Conservation (phyloP, 2,888 invertebrate species). For the Arenicola marina region DNA sequence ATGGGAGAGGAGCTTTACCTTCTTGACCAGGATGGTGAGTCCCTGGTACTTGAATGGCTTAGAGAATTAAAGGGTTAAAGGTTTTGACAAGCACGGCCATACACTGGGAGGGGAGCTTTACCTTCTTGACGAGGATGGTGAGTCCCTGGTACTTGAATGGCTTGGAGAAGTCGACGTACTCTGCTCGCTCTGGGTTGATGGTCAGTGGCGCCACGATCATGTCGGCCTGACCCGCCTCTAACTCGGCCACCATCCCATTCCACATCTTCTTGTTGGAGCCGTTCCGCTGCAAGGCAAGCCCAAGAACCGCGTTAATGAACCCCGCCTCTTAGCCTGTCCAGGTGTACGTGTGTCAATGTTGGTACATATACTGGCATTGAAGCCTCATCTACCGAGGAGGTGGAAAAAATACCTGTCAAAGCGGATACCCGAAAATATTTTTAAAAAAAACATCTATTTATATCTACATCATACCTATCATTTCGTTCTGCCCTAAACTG, state of each 20-base stretch:
- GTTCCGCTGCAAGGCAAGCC: too few relatives aligned
- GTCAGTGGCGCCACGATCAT: conserved; percentile 97
- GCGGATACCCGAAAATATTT: too few relatives aligned
- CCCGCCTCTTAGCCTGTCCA: background rate
- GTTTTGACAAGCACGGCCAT: too few relatives aligned
- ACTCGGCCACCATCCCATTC: conserved; percentile 93
- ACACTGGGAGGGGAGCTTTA: too few relatives aligned
- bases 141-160: conserved; percentile 99
- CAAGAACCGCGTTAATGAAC: too few relatives aligned
- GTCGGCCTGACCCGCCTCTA: conserved; percentile 85
- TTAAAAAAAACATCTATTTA: too few relatives aligned
- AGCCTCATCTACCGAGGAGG: too few relatives aligned
- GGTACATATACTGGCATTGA: too few relatives aligned
- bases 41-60: conserved; percentile 99
- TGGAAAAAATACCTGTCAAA: too few relatives aligned
- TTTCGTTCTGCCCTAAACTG: too few relatives aligned
- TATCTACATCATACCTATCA: too few relatives aligned
- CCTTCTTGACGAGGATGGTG: conserved; percentile 95
- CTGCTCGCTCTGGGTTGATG: conserved; percentile 96
- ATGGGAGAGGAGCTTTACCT: conserved; percentile 75
- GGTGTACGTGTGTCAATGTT: background rate
- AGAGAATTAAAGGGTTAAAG: too few relatives aligned
- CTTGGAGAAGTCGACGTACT: conserved; percentile 98
- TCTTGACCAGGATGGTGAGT: conserved; percentile 95
- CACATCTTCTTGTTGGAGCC: conserved; percentile 77